These are phyloP conservation scores for Platerodrilus igneus DNA, from an alignment of 2,888 invertebrate genomes.

Conservation along the genomic window DNA sequence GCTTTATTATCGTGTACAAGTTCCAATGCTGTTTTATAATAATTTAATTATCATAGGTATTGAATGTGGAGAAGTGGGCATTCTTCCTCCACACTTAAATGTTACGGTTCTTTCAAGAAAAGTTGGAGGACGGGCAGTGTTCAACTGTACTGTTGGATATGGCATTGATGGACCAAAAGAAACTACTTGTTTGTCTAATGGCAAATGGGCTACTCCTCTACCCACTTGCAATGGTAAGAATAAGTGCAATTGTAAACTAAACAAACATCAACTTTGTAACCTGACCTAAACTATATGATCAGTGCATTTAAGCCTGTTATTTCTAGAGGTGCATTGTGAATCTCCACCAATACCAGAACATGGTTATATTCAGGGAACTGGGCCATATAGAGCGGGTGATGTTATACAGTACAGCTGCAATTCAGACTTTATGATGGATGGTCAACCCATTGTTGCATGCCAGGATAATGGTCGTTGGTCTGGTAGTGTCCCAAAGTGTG, in stretches of 20 bases:
- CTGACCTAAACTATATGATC: background rate
- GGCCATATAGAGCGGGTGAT: conserved; percentile 78
- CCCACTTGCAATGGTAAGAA: conserved; percentile 69
- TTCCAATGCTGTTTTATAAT: background rate
- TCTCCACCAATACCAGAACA: conserved; percentile 69
- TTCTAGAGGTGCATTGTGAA: conserved; percentile 73
- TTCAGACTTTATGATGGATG: conserved; percentile 84
- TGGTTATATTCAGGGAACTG: conserved; percentile 73
- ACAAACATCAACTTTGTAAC: background rate
- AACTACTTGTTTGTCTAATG: conserved; percentile 70
- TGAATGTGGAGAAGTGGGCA: conserved; percentile 72
- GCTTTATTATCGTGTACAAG: too few species aligned
- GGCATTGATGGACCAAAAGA: conserved; percentile 70
- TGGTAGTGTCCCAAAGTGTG: conserved; percentile 77
- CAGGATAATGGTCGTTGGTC: conserved; percentile 86
- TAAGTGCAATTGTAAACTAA: background rate
- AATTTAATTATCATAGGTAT: conserved; percentile 53
- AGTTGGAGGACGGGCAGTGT: conserved; percentile 75
- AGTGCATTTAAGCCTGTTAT: background rate
- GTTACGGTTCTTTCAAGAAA: conserved; percentile 72
- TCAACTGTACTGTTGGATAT: conserved; percentile 74
- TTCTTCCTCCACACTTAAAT: conserved; percentile 58
- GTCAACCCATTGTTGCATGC: conserved; percentile 84
- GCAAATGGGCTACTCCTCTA: conserved; percentile 75
- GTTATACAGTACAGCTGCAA: conserved; percentile 84